These are phyloP conservation scores for Pherbina coryleti DNA, from an alignment of 2,888 invertebrate genomes.

Conservation along the genomic window DNA sequence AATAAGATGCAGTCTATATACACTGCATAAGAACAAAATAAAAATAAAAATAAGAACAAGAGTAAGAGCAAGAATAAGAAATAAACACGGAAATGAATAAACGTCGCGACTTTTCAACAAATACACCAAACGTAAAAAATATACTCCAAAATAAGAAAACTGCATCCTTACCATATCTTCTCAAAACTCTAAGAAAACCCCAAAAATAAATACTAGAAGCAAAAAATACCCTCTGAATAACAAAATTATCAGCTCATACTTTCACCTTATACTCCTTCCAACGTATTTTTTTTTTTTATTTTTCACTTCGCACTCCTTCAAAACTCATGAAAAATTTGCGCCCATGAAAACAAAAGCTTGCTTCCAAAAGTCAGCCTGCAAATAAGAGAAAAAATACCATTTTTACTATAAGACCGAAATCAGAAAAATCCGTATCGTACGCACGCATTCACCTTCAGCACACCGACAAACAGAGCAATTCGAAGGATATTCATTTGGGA, in stretches of 20 bases:
- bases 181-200: not conserved
- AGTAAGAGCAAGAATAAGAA: constrained; percentile 49
- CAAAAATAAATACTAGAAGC: constrained; percentile 38
- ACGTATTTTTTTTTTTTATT: no score
- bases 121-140: not conserved
- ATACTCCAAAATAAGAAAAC: constrained; percentile 34
- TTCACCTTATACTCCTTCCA: constrained; percentile 42
- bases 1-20: constrained; percentile 51
- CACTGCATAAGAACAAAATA: constrained; percentile 35
- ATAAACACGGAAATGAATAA: constrained; percentile 68
- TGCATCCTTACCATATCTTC: not conserved
- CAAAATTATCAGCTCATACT: constrained; percentile 63
- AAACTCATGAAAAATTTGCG: constrained; percentile 7
- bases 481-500: constrained; percentile 55
- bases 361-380: constrained; percentile 1
- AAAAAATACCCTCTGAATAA: constrained; percentile 61
- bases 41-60: constrained; percentile 46
- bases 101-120: constrained; percentile 58
- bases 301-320: not conserved
- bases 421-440: constrained; percentile 41
- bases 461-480: constrained; percentile 23
- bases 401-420: constrained; percentile 14
- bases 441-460: constrained; percentile 58
- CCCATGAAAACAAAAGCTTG: constrained; percentile 40
- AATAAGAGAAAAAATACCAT: constrained; percentile 9